A percentile compares a stretch with the other conserved stretches of the same genome.
Evolutionary conservation across 2,888 invertebrate genomes (phyloP).

Genomic region (Drosophila atroscutellata): DNA sequence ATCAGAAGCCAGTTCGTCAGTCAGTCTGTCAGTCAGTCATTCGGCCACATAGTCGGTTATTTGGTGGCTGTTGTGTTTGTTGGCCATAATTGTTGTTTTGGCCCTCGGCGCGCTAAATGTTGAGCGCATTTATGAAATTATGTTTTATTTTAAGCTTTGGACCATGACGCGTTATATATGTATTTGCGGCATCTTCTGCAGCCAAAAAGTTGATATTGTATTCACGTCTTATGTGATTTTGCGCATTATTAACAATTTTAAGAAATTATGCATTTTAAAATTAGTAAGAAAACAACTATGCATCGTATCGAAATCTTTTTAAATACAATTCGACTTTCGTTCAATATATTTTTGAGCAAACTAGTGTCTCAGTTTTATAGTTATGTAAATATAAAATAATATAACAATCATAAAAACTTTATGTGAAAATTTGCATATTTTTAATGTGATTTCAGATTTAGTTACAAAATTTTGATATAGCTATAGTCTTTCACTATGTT

Average conservation of each 20-base stretch:
- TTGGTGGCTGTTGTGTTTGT: neutral
- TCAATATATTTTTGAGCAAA: neutral
- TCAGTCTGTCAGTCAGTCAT: conserved; percentile 9
- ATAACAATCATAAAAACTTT: neutral
- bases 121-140: conserved; percentile 51
- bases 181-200: conserved; percentile 29
- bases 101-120: conserved; percentile 35
- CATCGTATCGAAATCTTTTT: neutral
- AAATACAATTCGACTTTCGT: neutral
- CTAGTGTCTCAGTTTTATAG: neutral
- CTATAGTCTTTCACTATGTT: neutral
- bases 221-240: neutral
- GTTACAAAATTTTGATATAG: neutral
- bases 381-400: neutral
- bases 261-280: neutral
- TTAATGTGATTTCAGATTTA: neutral
- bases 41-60: conserved; percentile 1
- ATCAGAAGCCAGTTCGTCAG: conserved; percentile 21
- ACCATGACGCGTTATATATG: conserved; percentile 21
- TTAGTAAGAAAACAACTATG: neutral
- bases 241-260: neutral
- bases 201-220: conserved; percentile 11
- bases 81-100: conserved; percentile 38
- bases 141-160: conserved; percentile 50
- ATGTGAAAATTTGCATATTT: neutral